Evolutionary conservation across 2,113 vertebrate genomes (phyloP).

Genomic region (Ginglymostoma cirratum): DNA sequence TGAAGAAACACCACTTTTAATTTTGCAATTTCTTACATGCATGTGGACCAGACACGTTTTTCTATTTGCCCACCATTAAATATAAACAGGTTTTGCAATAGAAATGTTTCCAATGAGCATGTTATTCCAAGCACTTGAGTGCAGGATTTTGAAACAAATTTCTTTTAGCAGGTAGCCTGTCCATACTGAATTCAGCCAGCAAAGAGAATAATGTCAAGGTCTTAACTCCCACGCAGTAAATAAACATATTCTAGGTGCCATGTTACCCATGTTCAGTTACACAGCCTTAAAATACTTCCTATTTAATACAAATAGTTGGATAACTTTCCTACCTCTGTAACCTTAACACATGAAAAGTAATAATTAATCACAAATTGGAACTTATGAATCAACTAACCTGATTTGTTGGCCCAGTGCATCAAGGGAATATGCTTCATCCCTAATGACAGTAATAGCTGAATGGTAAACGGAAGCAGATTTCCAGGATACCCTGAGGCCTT

Average conservation of each 20-base stretch:
- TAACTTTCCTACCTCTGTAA: background rate
- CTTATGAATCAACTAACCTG: slow-evolving; percentile 32
- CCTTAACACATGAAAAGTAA: slow-evolving; percentile 18
- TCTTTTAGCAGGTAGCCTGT: background rate
- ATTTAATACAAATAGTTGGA: slow-evolving; percentile 22
- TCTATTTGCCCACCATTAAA: background rate
- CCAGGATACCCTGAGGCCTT: slow-evolving; percentile 15
- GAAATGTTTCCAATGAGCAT: background rate
- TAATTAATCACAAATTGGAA: slow-evolving; percentile 34
- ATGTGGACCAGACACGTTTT: background rate
- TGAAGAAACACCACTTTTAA: background rate
- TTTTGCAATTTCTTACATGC: background rate
- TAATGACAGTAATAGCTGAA: slow-evolving; percentile 9
- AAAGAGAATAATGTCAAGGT: background rate
- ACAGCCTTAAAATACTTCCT: slow-evolving; percentile 15
- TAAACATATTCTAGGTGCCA: background rate
- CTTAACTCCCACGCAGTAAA: background rate
- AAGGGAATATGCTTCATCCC: slow-evolving; percentile 25
- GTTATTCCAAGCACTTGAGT: background rate
- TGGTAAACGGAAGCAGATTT: slow-evolving; percentile 22
- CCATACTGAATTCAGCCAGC: background rate
- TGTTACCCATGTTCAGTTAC: background rate
- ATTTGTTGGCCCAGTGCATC: slow-evolving; percentile 26
- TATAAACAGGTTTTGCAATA: background rate
- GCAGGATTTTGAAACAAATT: background rate